Percentiles rank a stretch among this genome's conserved stretches.
phyloP scores from a whole-genome alignment of 2,797 vertebrate genomes.

The Graptemys geographica region DNA sequence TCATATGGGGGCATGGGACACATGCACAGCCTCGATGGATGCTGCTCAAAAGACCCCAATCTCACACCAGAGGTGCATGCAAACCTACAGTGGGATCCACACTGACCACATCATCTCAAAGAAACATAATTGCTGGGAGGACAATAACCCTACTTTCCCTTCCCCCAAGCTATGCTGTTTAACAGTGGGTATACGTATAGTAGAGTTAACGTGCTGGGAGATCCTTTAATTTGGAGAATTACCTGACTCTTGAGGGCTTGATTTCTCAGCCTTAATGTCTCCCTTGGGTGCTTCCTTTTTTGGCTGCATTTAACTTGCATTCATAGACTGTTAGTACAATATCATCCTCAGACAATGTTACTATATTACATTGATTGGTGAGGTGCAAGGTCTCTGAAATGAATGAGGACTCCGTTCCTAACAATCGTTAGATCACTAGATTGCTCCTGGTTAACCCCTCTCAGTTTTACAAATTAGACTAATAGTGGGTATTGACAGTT shows the following conservation, averaged over 20 bases:
- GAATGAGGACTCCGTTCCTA: background rate
- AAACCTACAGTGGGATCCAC: background rate
- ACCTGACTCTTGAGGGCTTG: background rate
- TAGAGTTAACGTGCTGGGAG: background rate
- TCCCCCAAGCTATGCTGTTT: background rate
- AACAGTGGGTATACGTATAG: background rate
- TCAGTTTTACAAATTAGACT: background rate
- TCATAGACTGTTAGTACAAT: background rate
- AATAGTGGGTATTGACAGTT: background rate
- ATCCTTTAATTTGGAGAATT: background rate
- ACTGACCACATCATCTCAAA: too few relatives aligned
- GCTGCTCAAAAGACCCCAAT: background rate
- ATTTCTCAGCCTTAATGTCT: background rate
- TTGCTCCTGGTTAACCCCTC: background rate
- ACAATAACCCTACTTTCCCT: background rate
- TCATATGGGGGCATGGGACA: background rate
- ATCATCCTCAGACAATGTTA: background rate
- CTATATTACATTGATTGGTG: fast-evolving
- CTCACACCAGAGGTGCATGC: background rate
- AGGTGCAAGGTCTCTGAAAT: background rate
- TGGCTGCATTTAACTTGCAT: background rate
- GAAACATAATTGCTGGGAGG: too few relatives aligned
- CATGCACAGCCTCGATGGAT: background rate
- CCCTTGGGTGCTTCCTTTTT: background rate
- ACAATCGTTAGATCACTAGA: background rate